Percentiles rank a stretch among this genome's conserved stretches.
phyloP scores from a whole-genome alignment of 1,140 invertebrate genomes.

The Hestina assimilis region DNA sequence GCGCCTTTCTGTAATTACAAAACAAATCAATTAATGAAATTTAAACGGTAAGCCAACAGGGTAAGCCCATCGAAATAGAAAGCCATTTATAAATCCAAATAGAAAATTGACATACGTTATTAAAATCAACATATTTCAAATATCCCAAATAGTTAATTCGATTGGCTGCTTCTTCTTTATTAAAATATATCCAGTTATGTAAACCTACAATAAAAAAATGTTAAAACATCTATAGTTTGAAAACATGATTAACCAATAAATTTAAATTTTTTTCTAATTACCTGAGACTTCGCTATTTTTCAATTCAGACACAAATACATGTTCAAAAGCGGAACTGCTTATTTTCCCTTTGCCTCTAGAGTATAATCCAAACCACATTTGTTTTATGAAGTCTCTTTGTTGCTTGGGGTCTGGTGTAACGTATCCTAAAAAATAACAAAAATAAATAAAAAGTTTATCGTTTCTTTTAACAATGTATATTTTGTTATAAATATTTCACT shows the following conservation, averaged over 20 bases:
- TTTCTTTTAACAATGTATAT: background rate
- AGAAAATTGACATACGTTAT: slow-evolving; percentile 80
- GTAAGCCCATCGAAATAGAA: no score
- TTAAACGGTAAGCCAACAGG: no score
- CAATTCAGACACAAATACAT: slow-evolving; percentile 91
- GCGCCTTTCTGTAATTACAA: slow-evolving; percentile 84
- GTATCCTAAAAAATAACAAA: slow-evolving; percentile 56
- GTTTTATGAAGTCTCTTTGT: slow-evolving; percentile 86
- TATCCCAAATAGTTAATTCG: slow-evolving; percentile 88
- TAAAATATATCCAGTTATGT: slow-evolving; percentile 94
- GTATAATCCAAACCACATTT: slow-evolving; percentile 90
- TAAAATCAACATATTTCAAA: slow-evolving; percentile 84
- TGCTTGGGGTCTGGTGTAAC: slow-evolving; percentile 81
- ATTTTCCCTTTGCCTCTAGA: slow-evolving; percentile 86
- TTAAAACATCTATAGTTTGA: slow-evolving; percentile 2
- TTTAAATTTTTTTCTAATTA: slow-evolving; percentile 26
- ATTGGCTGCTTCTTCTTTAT: slow-evolving; percentile 84
- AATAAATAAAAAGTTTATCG: slow-evolving; percentile 18
- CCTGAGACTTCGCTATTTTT: slow-evolving; percentile 85
- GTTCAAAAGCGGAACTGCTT: slow-evolving; percentile 91
- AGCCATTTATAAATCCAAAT: background rate
- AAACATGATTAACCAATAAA: no score
- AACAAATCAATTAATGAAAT: background rate
- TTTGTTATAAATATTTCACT: background rate
- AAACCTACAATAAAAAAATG: slow-evolving; percentile 86